Base-by-base conservation (phyloP, 92 coral and sea anemone species). In the Siderastrea siderea region DNA sequence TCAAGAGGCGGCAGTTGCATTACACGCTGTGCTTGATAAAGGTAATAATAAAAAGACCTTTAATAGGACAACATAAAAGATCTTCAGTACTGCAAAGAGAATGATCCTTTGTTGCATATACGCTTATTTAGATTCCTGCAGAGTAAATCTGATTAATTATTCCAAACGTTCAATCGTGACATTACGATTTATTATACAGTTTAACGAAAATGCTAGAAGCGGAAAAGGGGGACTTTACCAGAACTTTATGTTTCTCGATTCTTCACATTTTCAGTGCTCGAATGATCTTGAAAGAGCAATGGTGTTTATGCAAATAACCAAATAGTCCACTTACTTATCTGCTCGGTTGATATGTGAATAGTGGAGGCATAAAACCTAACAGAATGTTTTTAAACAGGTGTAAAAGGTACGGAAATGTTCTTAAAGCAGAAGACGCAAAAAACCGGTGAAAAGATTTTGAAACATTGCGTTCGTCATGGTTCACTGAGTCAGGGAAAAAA, bases 251-350 rank as follows among this genome's bases (percentile, higher is more conserved):
- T 1, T 81, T 71, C 78, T 69, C 57, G 68, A 69, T 82, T 82
- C 67, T 82, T 82, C 76, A n/a, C 5, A 68, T 59, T 69, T 82
- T 70, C 58, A 43, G 68, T 54, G 86, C 78, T 82, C 45, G 69
- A 82, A 19, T 82, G 77, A 71, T 43, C 46, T 55, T 8, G 11
- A 82, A 82, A 69, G 17, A 72, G 43, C 54, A 70, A 54, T 70
- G 54, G 46, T 44, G 45, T 70, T 55, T 55, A 69, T 58, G 78
- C 78, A 82, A 82, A 82, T 66, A 2, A 67, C 68, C 78, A 82
- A 82, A 82, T 66, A 2, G 52, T 49, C 4, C 65, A 19, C 53
- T 47, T 3, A 4, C 38, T 12, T 47, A 62, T 62, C 58, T 47
- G 10, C 61, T 9, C 17, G 13, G 47, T 58, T 47, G 13, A 12